A percentile compares a stretch with the other conserved stretches of the same genome.
Evolutionary conservation across 2,888 invertebrate species (phyloP).

Genomic region (Tetragonula carbonaria): DNA sequence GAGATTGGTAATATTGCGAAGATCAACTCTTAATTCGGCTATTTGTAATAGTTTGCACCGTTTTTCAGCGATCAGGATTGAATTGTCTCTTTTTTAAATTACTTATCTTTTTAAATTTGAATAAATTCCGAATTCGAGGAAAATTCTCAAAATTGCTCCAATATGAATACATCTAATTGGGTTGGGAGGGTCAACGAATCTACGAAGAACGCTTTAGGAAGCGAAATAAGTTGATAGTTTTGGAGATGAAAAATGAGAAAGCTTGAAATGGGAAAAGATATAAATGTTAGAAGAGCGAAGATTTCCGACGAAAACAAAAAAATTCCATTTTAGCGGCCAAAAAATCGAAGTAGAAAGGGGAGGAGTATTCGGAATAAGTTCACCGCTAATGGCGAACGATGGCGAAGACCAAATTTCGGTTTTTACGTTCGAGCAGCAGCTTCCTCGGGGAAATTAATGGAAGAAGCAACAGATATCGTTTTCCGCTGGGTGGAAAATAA

Average conservation of each 20-base stretch:
- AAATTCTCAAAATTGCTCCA: too few species aligned
- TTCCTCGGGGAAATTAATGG: slow-evolving; percentile 1
- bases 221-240: too few species aligned
- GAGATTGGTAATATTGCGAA: too few species aligned
- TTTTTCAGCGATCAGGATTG: too few species aligned
- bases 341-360: neutral
- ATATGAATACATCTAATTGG: too few species aligned
- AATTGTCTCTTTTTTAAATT: too few species aligned
- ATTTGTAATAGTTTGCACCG: too few species aligned
- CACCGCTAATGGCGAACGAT: neutral
- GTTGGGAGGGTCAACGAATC: too few species aligned
- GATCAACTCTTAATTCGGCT: too few species aligned
- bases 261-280: neutral
- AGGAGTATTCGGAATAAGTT: neutral
- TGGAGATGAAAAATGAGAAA: neutral
- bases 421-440: neutral
- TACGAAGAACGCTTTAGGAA: too few species aligned
- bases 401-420: neutral
- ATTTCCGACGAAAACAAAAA: neutral
- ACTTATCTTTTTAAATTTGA: too few species aligned
- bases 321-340: neutral
- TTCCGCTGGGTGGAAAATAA: neutral
- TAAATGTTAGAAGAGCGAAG: neutral
- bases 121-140: too few species aligned
- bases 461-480: neutral